Evolutionary conservation across 2,888 invertebrate genomes (phyloP).

Genomic region (Acleris holmiana): DNA sequence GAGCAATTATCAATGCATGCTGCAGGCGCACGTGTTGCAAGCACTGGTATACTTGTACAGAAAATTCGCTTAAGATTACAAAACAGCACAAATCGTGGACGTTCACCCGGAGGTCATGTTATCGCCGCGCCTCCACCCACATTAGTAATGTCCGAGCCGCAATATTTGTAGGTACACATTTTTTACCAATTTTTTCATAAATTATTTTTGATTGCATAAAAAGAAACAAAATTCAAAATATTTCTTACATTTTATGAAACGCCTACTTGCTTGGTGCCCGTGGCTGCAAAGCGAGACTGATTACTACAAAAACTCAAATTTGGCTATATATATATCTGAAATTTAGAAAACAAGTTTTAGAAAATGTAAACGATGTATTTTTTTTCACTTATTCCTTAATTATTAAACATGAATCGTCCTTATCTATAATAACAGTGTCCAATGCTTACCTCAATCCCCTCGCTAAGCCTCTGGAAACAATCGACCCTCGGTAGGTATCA

Average conservation of each 20-base stretch:
- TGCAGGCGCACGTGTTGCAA: not conserved
- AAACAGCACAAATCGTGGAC: conserved; percentile 8
- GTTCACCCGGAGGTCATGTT: conserved; percentile 18
- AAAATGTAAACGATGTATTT: no score
- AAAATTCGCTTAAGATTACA: not conserved
- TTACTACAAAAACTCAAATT: no score
- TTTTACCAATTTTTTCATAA: not conserved
- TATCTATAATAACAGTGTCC: conserved; percentile 1
- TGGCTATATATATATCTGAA: no score
- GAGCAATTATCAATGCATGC: no score
- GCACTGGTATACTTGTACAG: not conserved
- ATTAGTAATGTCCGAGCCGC: conserved; percentile 1
- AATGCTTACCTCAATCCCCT: conserved; percentile 8
- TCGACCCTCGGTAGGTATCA: conserved; percentile 22
- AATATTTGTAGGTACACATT: not conserved
- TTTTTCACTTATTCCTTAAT: not conserved
- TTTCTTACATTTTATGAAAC: no score
- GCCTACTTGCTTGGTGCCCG: no score
- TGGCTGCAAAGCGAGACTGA: no score
- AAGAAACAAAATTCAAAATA: not conserved
- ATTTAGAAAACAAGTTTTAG: no score
- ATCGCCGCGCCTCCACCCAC: conserved; percentile 13
- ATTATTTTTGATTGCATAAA: not conserved
- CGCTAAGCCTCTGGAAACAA: conserved; percentile 14
- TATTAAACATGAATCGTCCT: not conserved